phyloP scores from a whole-genome alignment of 2,888 invertebrate species.

The Nebria brevicollis region DNA sequence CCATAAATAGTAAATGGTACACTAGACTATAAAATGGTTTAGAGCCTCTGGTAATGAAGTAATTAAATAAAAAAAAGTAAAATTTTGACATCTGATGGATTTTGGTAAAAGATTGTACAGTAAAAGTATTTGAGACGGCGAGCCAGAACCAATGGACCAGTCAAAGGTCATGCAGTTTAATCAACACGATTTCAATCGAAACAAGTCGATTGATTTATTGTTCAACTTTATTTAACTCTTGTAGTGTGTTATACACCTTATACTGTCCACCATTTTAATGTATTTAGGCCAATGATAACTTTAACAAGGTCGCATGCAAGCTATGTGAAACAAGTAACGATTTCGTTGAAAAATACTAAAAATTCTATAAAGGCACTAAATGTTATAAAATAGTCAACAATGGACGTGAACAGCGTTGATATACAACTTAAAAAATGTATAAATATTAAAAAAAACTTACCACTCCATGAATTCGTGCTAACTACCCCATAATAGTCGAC shows the following conservation, averaged over 20 bases:
- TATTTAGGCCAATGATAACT: conserved; percentile 60
- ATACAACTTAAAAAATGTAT: background rate
- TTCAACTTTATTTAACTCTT: background rate
- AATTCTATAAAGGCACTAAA: background rate
- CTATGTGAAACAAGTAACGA: conserved; percentile 8
- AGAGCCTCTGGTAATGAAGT: no score
- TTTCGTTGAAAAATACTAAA: conserved; percentile 8
- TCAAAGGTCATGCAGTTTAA: conserved; percentile 7
- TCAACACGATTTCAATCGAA: background rate
- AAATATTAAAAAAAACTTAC: conserved; percentile 2
- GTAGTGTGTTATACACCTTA: conserved; percentile 13
- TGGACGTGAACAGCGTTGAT: background rate
- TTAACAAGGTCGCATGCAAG: conserved; percentile 31
- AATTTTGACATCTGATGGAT: conserved; percentile 14
- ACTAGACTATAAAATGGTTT: no score
- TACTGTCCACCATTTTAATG: conserved; percentile 50
- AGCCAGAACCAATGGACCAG: conserved; percentile 7
- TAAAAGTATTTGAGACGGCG: conserved; percentile 3
- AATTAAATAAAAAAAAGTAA: background rate
- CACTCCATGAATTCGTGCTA: conserved; percentile 28
- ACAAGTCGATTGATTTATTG: conserved; percentile 34
- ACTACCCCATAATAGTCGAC: conserved; percentile 24
- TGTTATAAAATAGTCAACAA: background rate
- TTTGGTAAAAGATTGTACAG: conserved; percentile 3
- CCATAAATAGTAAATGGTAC: no score